Evolutionary conservation across 2,797 vertebrate genomes (phyloP).

Genomic region (Sandelia bainsii): DNA sequence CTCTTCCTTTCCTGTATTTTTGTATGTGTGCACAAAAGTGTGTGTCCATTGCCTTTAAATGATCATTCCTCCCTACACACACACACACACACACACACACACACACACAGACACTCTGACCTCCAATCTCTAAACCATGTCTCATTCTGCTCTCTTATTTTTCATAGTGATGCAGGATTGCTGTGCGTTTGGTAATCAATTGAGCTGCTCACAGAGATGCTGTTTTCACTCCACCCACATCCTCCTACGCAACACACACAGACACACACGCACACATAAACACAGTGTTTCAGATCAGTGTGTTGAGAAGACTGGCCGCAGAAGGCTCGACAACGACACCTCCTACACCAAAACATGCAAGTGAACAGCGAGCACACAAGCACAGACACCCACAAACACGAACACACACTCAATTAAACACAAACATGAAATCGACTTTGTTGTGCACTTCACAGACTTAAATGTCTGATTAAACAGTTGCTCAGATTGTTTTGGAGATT

Average conservation of each 20-base stretch:
- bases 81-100: neutral
- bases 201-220: constrained; percentile 47
- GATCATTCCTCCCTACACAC: neutral
- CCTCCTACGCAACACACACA: constrained; percentile 63
- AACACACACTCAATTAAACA: neutral
- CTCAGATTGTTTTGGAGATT: neutral
- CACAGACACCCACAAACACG: constrained; percentile 53
- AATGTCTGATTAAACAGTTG: constrained; percentile 25
- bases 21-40: constrained; percentile 3
- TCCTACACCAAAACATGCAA: constrained; percentile 78
- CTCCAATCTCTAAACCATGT: constrained; percentile 16
- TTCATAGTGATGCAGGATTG: constrained; percentile 35
- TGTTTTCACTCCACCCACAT: constrained; percentile 70
- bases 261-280: constrained; percentile 29
- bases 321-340: constrained; percentile 79
- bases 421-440: constrained; percentile 16
- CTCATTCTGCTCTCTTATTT: constrained; percentile 27
- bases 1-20: neutral
- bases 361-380: constrained; percentile 65
- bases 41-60: constrained; percentile 3
- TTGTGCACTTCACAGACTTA: constrained; percentile 7
- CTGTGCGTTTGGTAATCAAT: constrained; percentile 63
- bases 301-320: constrained; percentile 73
- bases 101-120: constrained; percentile 13
- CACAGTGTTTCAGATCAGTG: constrained; percentile 58